Base-by-base conservation (phyloP, 2,113 vertebrate genomes). In the Nibea albiflora region DNA sequence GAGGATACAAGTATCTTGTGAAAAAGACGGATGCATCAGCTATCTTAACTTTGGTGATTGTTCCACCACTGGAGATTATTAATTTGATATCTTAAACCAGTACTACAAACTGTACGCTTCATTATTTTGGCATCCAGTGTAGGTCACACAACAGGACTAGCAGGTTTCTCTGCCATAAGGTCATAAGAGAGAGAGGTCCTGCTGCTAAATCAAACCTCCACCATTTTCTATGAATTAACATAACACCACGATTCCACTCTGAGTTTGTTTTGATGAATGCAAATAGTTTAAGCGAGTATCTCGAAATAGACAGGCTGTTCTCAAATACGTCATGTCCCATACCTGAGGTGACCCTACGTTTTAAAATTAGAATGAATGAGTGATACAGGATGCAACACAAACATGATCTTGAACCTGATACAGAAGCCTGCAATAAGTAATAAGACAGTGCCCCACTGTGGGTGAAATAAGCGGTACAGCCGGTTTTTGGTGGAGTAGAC, bases 401-500 rank as follows among this genome's bases (percentile, higher is more conserved):
- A 44, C 39, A 7, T 15, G 15, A 20, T 11, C 20, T 44, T 57
- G 53, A 73, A 66, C 19, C 44, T 58, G 5, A 58, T 10, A n/a
- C n/a, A 44, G 44, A 24, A 4, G n/a, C 20, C 54, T 10, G 12
- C 16, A 10, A 56, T 52, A 50, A 66, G 49, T 89, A 24, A 53
- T 47, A 49, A 44, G 62, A 73, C 58, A 87, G 63, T 74, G 64
- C 85, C 88, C 5, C 84, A 2, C 4, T 42, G 88, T 88, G 87
- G 85, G 72, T 11, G 0, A 16, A 56, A 56, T 11, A 6, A 39
- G 31, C 5, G 0, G n/a, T 60, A 63, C 71, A 78, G 26, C 12
- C 26, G 46, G 47, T 24, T 20, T 24, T 19, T 54, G 46, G 12
- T 46, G 44, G 14, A 15, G 2, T 16, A 12, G 28, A n/a, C 60